Evolutionary conservation across 1,140 invertebrate genomes (phyloP).

Genomic region (Dendroctonus ponderosae): DNA sequence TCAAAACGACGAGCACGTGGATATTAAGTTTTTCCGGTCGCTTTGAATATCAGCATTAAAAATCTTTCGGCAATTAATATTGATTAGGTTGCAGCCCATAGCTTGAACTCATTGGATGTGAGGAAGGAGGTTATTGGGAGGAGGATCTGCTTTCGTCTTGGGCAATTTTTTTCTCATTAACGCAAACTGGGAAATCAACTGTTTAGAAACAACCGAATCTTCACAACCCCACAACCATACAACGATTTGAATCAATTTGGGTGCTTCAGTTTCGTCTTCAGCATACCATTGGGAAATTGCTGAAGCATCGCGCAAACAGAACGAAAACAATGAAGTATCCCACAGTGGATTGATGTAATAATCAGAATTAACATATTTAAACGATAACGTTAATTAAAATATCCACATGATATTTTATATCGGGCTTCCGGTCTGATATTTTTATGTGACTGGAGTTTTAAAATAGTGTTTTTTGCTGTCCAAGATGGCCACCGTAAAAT

Average conservation of each 20-base stretch:
- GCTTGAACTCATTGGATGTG: neutral
- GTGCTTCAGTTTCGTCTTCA: too few relatives aligned
- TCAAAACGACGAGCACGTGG: constrained; percentile 23
- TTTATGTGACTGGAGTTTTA: constrained; percentile 19
- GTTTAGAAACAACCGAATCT: too few relatives aligned
- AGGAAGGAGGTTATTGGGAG: too few relatives aligned
- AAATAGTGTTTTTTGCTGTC: constrained; percentile 14
- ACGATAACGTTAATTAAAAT: constrained; percentile 28
- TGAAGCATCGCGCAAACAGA: too few relatives aligned
- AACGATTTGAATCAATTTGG: too few relatives aligned
- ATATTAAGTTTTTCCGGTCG: constrained; percentile 27
- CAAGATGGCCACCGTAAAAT: constrained; percentile 12
- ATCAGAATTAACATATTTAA: constrained; percentile 27
- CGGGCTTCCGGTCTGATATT: constrained; percentile 20
- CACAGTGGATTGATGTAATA: constrained; percentile 22
- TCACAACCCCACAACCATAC: too few relatives aligned
- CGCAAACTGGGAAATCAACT: too few relatives aligned
- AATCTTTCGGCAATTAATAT: constrained; percentile 6
- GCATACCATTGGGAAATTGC: too few relatives aligned
- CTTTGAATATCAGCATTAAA: constrained; percentile 15
- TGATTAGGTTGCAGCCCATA: neutral
- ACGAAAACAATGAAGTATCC: constrained; percentile 10
- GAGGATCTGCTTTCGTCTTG: too few relatives aligned
- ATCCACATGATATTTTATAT: constrained; percentile 30
- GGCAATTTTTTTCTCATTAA: too few relatives aligned